These are phyloP conservation scores for Dolichopus griseipennis DNA, from an alignment of 2,888 invertebrate species.

Conservation along the genomic window DNA sequence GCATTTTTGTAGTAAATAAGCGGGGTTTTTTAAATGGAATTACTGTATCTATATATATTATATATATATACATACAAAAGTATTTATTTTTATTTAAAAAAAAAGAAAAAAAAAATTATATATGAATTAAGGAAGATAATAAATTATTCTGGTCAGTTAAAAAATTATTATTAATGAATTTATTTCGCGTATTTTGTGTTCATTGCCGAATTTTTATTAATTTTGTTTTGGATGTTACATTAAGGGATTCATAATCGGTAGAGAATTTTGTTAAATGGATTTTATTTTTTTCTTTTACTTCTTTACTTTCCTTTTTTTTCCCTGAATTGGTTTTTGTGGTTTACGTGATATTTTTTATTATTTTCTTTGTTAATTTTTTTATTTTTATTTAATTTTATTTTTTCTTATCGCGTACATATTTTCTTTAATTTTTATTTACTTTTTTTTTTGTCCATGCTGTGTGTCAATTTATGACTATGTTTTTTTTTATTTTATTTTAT, in stretches of 20 bases:
- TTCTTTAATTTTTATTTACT: slow-evolving; percentile 2
- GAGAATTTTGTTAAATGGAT: too few relatives aligned
- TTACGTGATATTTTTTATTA: neutral
- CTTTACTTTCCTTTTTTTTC: neutral
- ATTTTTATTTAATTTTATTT: neutral
- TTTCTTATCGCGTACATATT: neutral
- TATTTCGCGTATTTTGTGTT: slow-evolving; percentile 3
- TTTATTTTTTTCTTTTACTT: neutral
- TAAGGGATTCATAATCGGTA: neutral
- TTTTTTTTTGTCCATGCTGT: neutral
- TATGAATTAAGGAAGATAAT: slow-evolving; percentile 4
- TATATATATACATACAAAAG: too few relatives aligned
- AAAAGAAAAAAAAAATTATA: neutral
- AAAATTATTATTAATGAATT: slow-evolving; percentile 5
- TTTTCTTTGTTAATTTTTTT: neutral
- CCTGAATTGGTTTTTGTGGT: neutral
- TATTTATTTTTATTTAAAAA: neutral
- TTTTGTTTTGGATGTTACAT: neutral
- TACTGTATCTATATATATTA: too few relatives aligned
- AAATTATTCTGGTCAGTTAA: slow-evolving; percentile 6
- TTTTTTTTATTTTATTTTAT: neutral
- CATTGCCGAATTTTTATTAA: neutral
- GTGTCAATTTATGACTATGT: neutral
- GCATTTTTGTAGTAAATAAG: too few relatives aligned
- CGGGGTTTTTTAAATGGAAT: too few relatives aligned